These are phyloP conservation scores for Calephelis virginiensis DNA, from an alignment of 1,140 invertebrate genomes.

Conservation along the genomic window DNA sequence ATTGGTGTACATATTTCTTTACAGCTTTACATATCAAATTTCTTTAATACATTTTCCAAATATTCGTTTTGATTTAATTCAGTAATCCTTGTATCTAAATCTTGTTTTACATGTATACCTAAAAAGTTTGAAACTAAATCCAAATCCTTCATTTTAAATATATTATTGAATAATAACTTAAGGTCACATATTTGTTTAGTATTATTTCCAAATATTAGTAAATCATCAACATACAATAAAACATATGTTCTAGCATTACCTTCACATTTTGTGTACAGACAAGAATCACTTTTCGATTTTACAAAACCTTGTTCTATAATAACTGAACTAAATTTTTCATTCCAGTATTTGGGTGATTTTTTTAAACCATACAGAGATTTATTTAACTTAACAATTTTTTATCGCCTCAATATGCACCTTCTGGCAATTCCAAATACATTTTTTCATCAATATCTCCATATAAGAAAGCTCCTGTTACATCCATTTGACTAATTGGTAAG, in stretches of 20 bases:
- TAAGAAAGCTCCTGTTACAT: too few species aligned
- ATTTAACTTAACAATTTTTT: slow-evolving; percentile 17
- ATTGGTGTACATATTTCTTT: background rate
- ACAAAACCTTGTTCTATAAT: background rate
- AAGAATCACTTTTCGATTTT: background rate
- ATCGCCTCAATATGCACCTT: slow-evolving; percentile 10
- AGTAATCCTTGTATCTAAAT: background rate
- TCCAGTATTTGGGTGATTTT: slow-evolving; percentile 35
- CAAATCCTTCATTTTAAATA: background rate
- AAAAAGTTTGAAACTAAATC: background rate
- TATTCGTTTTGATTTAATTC: background rate
- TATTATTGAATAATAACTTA: background rate
- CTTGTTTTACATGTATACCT: background rate
- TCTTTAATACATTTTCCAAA: background rate
- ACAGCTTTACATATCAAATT: background rate
- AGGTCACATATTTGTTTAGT: background rate
- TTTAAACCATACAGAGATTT: slow-evolving; percentile 38
- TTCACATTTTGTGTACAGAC: background rate
- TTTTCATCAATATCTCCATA: slow-evolving; percentile 11
- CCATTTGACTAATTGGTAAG: slow-evolving; percentile 4
- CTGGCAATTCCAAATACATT: slow-evolving; percentile 32
- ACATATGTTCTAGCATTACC: slow-evolving; percentile 6
- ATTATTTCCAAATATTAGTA: background rate
- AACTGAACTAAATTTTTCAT: background rate
- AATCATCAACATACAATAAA: slow-evolving; percentile 3